Percentiles rank a stretch among this genome's conserved stretches.
Conservation (phyloP, 2,113 vertebrate species). For the Halcyon senegalensis region DNA sequence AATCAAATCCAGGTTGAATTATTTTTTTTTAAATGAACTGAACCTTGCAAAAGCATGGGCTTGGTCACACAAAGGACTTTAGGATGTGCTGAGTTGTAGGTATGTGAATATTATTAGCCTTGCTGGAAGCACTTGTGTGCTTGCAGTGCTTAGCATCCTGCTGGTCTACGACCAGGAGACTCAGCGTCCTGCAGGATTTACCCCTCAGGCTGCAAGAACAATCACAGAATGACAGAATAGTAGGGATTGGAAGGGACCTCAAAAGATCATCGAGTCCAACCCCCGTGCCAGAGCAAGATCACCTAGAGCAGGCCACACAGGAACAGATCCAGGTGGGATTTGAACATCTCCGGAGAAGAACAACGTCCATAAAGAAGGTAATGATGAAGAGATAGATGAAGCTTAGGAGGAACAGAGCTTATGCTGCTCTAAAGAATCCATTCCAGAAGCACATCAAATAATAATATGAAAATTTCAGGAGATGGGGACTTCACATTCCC, state of each 20-base stretch:
- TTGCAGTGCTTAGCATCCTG: not conserved
- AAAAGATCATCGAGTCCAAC: too few species aligned
- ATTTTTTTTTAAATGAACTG: not conserved
- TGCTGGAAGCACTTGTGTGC: not conserved
- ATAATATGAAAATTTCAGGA: not conserved
- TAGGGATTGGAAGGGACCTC: too few species aligned
- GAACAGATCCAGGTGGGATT: too few species aligned
- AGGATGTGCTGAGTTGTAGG: slow-evolving; percentile 16
- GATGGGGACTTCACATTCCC: not conserved
- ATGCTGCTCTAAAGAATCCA: not conserved
- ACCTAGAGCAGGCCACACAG: too few species aligned
- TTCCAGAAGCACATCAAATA: not conserved
- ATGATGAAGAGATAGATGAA: not conserved
- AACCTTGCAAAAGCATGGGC: not conserved
- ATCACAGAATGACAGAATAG: too few species aligned
- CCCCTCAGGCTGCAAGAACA: not conserved
- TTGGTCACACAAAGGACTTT: not conserved
- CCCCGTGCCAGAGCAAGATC: too few species aligned
- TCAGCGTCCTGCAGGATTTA: not conserved
- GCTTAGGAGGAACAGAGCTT: not conserved
- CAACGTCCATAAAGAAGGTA: not conserved
- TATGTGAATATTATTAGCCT: not conserved
- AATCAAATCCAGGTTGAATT: slow-evolving; percentile 39
- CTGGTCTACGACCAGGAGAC: not conserved
- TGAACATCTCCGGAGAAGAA: not conserved